Evolutionary conservation across 2,888 invertebrate species (phyloP), one percentile per base, ranked within the genome.

Genomic region (Lochmaea crataegi): DNA sequence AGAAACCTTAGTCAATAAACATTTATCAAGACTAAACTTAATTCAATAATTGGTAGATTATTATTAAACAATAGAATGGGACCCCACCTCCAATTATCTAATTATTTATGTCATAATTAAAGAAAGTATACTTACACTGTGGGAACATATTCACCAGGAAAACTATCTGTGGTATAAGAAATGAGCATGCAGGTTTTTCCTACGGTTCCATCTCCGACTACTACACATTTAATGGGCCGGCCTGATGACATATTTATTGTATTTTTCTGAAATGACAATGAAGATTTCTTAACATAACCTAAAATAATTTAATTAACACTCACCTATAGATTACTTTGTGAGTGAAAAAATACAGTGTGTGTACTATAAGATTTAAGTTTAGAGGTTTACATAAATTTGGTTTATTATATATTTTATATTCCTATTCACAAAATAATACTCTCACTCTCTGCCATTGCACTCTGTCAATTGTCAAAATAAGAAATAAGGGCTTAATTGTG

Each of bases 141-240:
- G 82, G 96, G 96, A 82, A 96, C 95, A 90, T 96, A 96, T 93
- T 96, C 96, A 78, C 95, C 95, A 71, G 96, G 96, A 90, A 96
- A 96, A 89, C 94, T 94, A 84, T 96, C 95, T 79, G 96, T 96
- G 57, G 96, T 96, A 86, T 96, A 96, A 51, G 96, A 95, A 88
- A 96, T 96, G 86, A 96, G 89, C 94, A 96, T 94, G 88, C 96
- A 96, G 70, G 96, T 96, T 89, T 96, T 96, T 83, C 96, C 96
- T 78, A 96, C 96, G 66, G 96, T 96, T 82, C 96, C 96, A 88
- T 96, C 96, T 79, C 96, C 96, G 80, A 96, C 96, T 72, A 96
- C 95, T 82, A 96, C 96, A 90, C 96, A 95, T 87, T 96, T 96
- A 85, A 96, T 95, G 81, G 96, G 96, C 87, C 95, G 92, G 87